Evolutionary conservation across 2,888 invertebrate species (phyloP), one percentile per base, ranked within the genome.

Genomic region (Lasius fuliginosus): DNA sequence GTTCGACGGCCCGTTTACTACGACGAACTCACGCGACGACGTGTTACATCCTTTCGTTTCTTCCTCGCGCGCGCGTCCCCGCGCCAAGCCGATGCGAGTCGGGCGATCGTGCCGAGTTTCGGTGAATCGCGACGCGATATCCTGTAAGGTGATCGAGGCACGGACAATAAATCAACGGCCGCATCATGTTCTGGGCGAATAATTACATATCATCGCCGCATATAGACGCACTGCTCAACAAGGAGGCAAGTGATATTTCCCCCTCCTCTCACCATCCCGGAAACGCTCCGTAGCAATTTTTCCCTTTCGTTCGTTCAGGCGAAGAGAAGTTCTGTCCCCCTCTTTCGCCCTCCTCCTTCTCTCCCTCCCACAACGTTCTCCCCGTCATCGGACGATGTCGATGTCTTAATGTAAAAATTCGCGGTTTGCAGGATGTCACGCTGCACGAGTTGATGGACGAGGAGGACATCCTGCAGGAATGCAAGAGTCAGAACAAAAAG

Each of bases 401-500:
- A 23, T 23, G 23, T 23, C 46, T 42, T 36, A 36, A 36, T 36
- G 36, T 36, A 36, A 5, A 23, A 36, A 27, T 8, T 73, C 12
- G n/a, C 68, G 92, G 84, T 96, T 96, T 96, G 84, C 95, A 99
- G 99, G 97, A 98, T 97, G 97, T 98, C 90, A 98, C 98, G 83
- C 96, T 99, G 88, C 97, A 97, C 93, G 98, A 99, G 95, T 96
- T 99, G 89, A 96, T 99, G 96, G 98, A 99, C 94, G 98, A 98
- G 94, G 99, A 99, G 94, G 98, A 99, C 95, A 98, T 99, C 94
- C 96, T 99, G 91, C 98, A 98, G 95, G 99, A 99, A 96, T 99
- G 99, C 95, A 98, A 98, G 96, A 97, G 97, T 89, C 98, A 98
- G 95, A 99, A 99, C 95, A 98, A 97, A 95, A 97, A 97, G 93